Conservation (phyloP, 2,797 vertebrate genomes). For the Sebastes goodei region DNA sequence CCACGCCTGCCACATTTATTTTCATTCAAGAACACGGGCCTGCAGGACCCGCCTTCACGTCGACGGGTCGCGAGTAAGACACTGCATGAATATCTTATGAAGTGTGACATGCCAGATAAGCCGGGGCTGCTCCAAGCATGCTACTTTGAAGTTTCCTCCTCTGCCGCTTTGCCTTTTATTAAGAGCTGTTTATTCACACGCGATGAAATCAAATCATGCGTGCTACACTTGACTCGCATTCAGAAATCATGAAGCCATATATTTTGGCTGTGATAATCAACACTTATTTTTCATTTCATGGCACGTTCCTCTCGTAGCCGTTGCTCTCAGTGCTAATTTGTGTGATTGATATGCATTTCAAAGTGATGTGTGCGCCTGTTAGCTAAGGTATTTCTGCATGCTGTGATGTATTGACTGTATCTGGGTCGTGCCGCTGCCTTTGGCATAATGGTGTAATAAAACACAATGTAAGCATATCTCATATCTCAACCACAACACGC, state of each 20-base stretch:
- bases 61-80: conserved; percentile 44
- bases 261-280: background rate
- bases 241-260: conserved; percentile 18
- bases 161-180: conserved; percentile 51
- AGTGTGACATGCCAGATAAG: conserved; percentile 70
- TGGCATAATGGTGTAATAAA: conserved; percentile 57
- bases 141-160: conserved; percentile 72
- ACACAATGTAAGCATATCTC: conserved; percentile 60
- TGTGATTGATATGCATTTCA: conserved; percentile 38
- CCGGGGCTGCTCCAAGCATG: conserved; percentile 51
- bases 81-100: conserved; percentile 74
- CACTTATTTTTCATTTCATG: background rate
- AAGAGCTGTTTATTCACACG: conserved; percentile 61
- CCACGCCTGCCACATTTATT: conserved; percentile 54
- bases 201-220: conserved; percentile 54
- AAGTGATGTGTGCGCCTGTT: conserved; percentile 28
- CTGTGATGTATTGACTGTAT: conserved; percentile 47
- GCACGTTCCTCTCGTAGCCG: background rate
- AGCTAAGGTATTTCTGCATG: conserved; percentile 9
- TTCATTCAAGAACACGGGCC: conserved; percentile 48
- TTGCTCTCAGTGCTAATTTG: background rate
- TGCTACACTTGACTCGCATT: conserved; percentile 11
- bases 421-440: conserved; percentile 66
- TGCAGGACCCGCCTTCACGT: conserved; percentile 50
- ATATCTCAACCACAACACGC: conserved; percentile 6